Evolutionary conservation across 2,888 invertebrate species (phyloP).

Genomic region (Dusona sp.): DNA sequence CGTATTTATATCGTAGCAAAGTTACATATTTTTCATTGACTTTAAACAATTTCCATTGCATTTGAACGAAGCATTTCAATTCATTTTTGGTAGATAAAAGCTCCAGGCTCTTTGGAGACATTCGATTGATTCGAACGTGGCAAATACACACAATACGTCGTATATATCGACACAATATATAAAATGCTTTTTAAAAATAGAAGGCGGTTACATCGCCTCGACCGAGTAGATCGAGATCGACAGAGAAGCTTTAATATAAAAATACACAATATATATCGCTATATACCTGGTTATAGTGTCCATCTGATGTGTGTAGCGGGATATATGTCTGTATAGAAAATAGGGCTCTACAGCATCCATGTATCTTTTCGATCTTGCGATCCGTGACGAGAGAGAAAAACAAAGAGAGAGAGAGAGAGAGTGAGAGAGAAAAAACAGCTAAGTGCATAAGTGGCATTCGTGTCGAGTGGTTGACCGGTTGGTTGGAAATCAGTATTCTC

Average conservation of each 20-base stretch:
- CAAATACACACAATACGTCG: too few relatives aligned
- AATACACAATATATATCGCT: neutral
- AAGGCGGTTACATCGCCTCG: too few relatives aligned
- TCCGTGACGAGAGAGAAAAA: neutral
- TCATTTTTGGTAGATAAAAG: too few relatives aligned
- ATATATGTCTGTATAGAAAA: neutral
- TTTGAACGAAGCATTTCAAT: too few relatives aligned
- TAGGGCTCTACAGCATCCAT: constrained; percentile 9
- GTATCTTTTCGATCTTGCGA: constrained; percentile 34
- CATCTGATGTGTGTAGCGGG: neutral
- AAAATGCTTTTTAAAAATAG: too few relatives aligned
- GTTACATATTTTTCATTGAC: too few relatives aligned
- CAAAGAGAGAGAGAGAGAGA: constrained; percentile 66
- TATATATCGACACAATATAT: too few relatives aligned
- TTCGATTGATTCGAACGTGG: too few relatives aligned
- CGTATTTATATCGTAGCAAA: too few relatives aligned
- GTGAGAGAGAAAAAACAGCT: neutral
- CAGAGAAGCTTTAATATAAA: neutral
- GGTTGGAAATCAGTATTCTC: constrained; percentile 61
- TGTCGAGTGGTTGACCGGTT: constrained; percentile 79
- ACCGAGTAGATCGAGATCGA: too few relatives aligned
- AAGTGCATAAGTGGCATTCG: constrained; percentile 77
- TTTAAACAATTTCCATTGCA: too few relatives aligned
- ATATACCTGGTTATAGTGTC: neutral
- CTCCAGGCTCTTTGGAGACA: too few relatives aligned